Evolutionary conservation across 2,797 vertebrate species (phyloP), one percentile per base, ranked within the genome.

Genomic region (Octomys mimax): DNA sequence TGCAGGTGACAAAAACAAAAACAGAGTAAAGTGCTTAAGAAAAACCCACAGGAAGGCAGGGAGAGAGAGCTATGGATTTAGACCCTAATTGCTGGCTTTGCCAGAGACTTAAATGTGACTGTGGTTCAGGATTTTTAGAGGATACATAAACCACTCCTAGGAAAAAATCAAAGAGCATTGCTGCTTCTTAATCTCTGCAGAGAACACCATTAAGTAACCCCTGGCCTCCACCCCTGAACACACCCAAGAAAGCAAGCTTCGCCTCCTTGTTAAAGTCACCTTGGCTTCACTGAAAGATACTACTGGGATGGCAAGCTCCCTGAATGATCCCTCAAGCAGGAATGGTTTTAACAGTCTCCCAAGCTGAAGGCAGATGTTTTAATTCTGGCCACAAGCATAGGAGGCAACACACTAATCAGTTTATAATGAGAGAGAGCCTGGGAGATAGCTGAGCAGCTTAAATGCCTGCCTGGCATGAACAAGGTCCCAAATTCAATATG

Each of bases 1-100:
- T 92, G 14, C 54, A 93, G 64, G 84, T 57, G 93, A 83, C 31
- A 61, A 39, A 87, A 46, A 77, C 39, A 14, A 75, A 75, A 73
- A 85, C 46, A 14, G 42, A 83, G 18, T 28, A 19, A 93, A 83
- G 18, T 24, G 3, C 57, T 79, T 36, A 52, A 75, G 66, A 89
- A 36, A 95, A 91, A 81, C 28, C 36, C 36, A 21, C 1, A 52
- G 39, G 83, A 70, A 93, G 84, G 5, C 33, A 62, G n/a, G 31
- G 24, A 71, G n/a, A 39, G 33, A 39, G 36, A 14, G 26, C 26
- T 54, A 52, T 46, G 36, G 42, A 68, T 84, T 31, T 59, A 24
- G 0, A 77, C 46, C 36, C 12, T 28, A 31, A 61, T 4, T 24
- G 18, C 62, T 16, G 54, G 28, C 28, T 62, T 66, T 46, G 70